phyloP scores from a whole-genome alignment of 2,888 invertebrate genomes.

The Cerceris ruficornis region DNA sequence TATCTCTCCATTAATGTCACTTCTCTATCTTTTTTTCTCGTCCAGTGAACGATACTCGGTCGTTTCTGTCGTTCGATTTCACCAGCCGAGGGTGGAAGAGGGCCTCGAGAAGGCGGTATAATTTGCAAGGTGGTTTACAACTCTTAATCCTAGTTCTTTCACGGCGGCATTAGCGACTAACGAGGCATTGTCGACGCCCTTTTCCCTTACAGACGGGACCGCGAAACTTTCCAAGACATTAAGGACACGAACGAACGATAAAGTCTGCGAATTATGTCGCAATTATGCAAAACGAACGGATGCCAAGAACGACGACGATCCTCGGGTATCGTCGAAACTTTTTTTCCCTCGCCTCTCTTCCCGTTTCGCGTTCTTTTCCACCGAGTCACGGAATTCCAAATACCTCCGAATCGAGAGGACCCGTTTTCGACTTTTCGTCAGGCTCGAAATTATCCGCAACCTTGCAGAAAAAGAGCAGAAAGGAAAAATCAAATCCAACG shows the following conservation, averaged over 20 bases:
- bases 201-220: conserved; percentile 16
- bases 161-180: conserved; percentile 73
- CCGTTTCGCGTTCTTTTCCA: neutral
- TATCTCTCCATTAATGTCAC: neutral
- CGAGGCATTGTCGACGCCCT: conserved; percentile 76
- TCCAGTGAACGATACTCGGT: neutral
- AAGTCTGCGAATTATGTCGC: conserved; percentile 70
- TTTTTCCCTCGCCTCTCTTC: neutral
- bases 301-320: conserved; percentile 24
- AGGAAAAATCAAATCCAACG: too few relatives aligned
- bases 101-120: conserved; percentile 32
- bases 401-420: neutral
- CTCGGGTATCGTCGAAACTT: conserved; percentile 26
- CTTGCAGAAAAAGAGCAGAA: too few relatives aligned
- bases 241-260: conserved; percentile 72
- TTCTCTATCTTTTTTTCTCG: neutral
- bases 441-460: too few relatives aligned
- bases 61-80: conserved; percentile 30
- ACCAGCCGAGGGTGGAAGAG: conserved; percentile 37
- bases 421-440: neutral
- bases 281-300: conserved; percentile 70
- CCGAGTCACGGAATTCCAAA: neutral
- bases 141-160: conserved; percentile 76
- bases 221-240: conserved; percentile 68
- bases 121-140: conserved; percentile 75